Evolutionary conservation across 2,113 vertebrate genomes (phyloP).

Genomic region (Eulemur rufifrons): DNA sequence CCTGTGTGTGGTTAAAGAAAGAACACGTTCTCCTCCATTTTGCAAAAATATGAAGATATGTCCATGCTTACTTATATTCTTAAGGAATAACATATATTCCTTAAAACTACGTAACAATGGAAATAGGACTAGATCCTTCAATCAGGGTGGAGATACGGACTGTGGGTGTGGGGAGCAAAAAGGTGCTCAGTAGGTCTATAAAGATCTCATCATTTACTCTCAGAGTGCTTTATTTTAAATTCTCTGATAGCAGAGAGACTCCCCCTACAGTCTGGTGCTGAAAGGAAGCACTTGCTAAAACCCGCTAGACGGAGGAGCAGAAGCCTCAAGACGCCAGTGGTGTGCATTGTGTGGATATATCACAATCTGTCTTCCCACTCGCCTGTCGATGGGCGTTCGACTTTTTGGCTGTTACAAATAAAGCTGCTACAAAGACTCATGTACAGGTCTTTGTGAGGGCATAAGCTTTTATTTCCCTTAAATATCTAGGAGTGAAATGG

Average conservation of each 20-base stretch:
- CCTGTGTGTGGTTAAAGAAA: background rate
- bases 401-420: background rate
- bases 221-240: background rate
- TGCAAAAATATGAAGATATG: background rate
- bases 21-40: background rate
- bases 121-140: background rate
- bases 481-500: background rate
- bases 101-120: background rate
- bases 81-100: background rate
- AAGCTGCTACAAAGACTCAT: background rate
- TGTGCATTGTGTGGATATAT: too few relatives aligned
- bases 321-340: background rate
- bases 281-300: background rate
- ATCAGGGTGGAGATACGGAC: background rate
- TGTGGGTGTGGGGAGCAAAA: too few relatives aligned
- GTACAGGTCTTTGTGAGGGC: background rate
- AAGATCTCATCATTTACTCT: background rate
- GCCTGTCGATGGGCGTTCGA: background rate
- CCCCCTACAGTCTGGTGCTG: background rate
- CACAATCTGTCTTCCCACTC: background rate
- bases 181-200: background rate
- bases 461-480: background rate
- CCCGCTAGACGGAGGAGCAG: accelerated
- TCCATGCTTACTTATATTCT: background rate
- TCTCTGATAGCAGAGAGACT: background rate